Conservation (phyloP, 2,113 vertebrate species). For the Thunnus maccoyii region DNA sequence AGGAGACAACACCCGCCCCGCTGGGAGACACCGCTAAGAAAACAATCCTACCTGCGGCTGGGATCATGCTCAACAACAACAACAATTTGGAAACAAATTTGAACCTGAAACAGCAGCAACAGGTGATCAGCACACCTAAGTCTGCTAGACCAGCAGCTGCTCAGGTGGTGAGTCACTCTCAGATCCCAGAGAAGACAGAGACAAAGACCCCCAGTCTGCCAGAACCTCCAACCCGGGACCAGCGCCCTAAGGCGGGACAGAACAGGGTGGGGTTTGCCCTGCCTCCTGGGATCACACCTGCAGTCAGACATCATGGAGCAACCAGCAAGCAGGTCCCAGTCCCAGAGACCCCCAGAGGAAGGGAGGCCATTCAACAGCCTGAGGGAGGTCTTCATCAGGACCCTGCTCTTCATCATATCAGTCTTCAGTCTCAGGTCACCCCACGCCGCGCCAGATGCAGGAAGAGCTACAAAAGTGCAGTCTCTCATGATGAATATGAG, state of each 20-base stretch:
- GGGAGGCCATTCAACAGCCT: background rate
- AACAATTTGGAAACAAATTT: slow-evolving; percentile 29
- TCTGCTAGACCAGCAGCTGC: background rate
- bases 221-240: background rate
- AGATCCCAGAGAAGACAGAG: background rate
- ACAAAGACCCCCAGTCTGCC: background rate
- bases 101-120: slow-evolving; percentile 22
- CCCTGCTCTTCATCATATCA: background rate
- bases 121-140: background rate
- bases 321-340: background rate
- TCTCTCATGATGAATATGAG: slow-evolving; percentile 67
- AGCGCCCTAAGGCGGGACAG: background rate
- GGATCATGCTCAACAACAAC: slow-evolving; percentile 65
- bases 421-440: background rate
- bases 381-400: slow-evolving; percentile 2
- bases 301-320: background rate
- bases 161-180: background rate
- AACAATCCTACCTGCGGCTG: slow-evolving; percentile 67
- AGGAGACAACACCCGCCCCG: slow-evolving; percentile 13
- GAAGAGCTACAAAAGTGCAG: slow-evolving; percentile 73
- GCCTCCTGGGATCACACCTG: background rate
- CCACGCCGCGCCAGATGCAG: slow-evolving; percentile 44
- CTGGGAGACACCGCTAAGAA: background rate
- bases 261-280: background rate
- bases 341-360: slow-evolving; percentile 4